A percentile compares a stretch with the other conserved stretches of the same genome.
Evolutionary conservation across 2,797 vertebrate genomes (phyloP).

Genomic region (Channallabes apus): DNA sequence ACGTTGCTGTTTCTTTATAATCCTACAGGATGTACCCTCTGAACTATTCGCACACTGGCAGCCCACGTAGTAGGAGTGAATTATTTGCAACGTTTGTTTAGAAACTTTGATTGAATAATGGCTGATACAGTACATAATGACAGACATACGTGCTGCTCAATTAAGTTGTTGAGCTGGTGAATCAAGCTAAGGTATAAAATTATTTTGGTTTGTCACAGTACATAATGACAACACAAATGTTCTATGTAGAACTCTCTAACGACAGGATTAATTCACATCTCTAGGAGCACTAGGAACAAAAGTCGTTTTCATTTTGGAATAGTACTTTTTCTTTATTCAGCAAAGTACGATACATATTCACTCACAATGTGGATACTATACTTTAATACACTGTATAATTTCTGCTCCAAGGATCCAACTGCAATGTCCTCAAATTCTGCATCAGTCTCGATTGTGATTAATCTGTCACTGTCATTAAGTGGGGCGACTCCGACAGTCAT

Average conservation of each 20-base stretch:
- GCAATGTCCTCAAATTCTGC: conserved; percentile 42
- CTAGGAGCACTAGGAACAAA: neutral
- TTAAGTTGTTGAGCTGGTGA: too few species aligned
- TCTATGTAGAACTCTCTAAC: neutral
- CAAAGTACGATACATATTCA: conserved; percentile 2
- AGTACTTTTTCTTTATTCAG: neutral
- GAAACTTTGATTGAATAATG: too few species aligned
- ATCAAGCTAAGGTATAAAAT: too few species aligned
- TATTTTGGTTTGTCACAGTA: neutral
- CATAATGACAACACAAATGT: too few species aligned
- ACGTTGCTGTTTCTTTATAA: too few species aligned
- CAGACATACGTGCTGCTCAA: too few species aligned
- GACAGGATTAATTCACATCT: neutral
- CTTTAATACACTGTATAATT: conserved; percentile 16
- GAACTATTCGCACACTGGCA: too few species aligned
- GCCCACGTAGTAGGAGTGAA: too few species aligned
- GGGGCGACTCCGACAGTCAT: conserved; percentile 26
- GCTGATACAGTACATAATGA: too few species aligned
- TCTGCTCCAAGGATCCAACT: conserved; percentile 18
- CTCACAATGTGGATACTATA: neutral
- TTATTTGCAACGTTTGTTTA: too few species aligned
- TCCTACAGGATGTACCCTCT: too few species aligned
- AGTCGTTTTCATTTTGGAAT: conserved; percentile 8
- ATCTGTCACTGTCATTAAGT: conserved; percentile 43
- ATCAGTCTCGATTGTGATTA: conserved; percentile 30